These are phyloP conservation scores for Vanessa atalanta DNA, from an alignment of 1,140 invertebrate genomes.

Conservation along the genomic window DNA sequence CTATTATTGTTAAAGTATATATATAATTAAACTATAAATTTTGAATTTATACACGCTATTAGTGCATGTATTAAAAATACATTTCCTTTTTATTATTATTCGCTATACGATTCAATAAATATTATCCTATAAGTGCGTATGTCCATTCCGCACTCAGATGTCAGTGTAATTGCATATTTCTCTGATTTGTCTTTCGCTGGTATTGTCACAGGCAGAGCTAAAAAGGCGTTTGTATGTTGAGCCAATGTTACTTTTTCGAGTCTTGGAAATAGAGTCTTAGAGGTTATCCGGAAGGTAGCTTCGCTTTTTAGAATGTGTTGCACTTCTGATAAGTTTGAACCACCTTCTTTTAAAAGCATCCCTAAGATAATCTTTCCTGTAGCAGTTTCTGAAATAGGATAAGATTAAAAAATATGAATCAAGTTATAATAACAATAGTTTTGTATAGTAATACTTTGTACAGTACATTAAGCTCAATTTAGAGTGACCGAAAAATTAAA, in stretches of 20 bases:
- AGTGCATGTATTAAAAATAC: background rate
- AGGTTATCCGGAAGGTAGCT: slow-evolving; percentile 55
- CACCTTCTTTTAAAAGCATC: slow-evolving; percentile 65
- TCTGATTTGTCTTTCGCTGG: slow-evolving; percentile 58
- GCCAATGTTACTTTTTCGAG: slow-evolving; percentile 52
- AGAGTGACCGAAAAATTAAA: slow-evolving; percentile 5
- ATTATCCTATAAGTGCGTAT: slow-evolving; percentile 68
- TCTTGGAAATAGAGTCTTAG: slow-evolving; percentile 51
- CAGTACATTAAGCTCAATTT: background rate
- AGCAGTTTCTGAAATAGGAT: slow-evolving; percentile 53
- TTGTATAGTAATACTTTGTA: background rate
- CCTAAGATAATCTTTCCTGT: slow-evolving; percentile 64
- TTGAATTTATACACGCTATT: slow-evolving; percentile 30
- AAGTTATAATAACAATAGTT: background rate
- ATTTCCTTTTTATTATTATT: slow-evolving; percentile 20
- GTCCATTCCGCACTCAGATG: slow-evolving; percentile 73
- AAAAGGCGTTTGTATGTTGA: slow-evolving; percentile 53
- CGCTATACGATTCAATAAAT: slow-evolving; percentile 50
- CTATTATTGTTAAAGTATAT: slow-evolving; percentile 31
- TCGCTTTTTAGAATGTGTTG: slow-evolving; percentile 62
- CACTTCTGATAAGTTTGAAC: slow-evolving; percentile 64
- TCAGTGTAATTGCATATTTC: slow-evolving; percentile 64
- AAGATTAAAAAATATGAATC: background rate
- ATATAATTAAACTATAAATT: slow-evolving; percentile 30
- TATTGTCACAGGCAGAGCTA: slow-evolving; percentile 61